phyloP scores from a whole-genome alignment of 2,888 invertebrate genomes.

The Encarsia formosa region DNA sequence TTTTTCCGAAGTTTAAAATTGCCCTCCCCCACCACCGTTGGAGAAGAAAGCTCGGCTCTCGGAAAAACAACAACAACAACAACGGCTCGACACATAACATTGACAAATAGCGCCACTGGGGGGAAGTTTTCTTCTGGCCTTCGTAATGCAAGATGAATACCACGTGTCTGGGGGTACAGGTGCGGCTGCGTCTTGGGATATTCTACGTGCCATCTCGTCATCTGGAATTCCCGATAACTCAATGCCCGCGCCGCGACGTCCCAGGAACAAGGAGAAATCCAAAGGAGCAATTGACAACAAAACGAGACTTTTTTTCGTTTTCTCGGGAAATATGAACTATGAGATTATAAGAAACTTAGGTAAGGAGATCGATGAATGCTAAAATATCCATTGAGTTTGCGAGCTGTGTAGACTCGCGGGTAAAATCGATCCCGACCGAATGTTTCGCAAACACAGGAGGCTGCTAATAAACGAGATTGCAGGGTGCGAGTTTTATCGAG shows the following conservation, averaged over 20 bases:
- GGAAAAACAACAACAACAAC: constrained; percentile 4
- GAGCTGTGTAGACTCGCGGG: too few relatives aligned
- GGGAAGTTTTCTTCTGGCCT: too few relatives aligned
- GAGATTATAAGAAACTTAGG: too few relatives aligned
- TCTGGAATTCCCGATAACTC: constrained; percentile 35
- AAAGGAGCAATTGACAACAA: neutral
- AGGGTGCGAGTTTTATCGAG: too few relatives aligned
- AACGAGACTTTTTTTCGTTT: too few relatives aligned
- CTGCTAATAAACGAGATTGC: too few relatives aligned
- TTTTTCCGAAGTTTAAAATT: constrained; percentile 1
- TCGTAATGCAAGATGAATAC: neutral
- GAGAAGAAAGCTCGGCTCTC: neutral
- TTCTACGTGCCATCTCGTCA: constrained; percentile 12
- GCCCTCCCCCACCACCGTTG: neutral
- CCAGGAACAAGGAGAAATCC: constrained; percentile 13
- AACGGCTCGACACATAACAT: constrained; percentile 8
- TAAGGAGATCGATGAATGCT: too few relatives aligned
- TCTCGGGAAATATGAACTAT: too few relatives aligned
- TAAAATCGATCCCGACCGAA: too few relatives aligned
- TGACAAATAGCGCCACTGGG: constrained; percentile 12
- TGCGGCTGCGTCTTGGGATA: neutral
- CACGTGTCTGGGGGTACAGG: constrained; percentile 3
- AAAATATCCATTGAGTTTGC: too few relatives aligned
- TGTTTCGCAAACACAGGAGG: too few relatives aligned
- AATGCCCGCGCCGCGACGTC: too few relatives aligned